Evolutionary conservation across 2,797 vertebrate genomes (phyloP), one percentile per base, ranked within the genome.

Genomic region (Borostomias antarcticus): DNA sequence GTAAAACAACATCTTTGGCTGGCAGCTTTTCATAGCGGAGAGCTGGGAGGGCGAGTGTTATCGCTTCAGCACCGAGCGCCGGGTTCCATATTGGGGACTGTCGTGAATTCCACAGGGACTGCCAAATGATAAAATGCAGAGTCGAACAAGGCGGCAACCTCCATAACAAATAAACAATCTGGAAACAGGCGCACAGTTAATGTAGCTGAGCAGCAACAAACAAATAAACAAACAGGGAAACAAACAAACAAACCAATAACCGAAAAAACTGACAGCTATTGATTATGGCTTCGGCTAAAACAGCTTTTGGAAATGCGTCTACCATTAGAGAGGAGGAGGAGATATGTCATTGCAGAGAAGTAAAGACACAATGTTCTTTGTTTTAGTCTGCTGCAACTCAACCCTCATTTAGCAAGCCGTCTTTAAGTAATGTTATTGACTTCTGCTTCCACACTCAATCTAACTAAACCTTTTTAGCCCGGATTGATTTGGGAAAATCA

Each of bases 1-100:
- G 89, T 91, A 91, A 92, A 91, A 91, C 86, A 88, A 90, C 85
- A 84, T 82, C 82, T 88, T 89, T 89, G 87, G 82, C 84, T 84
- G 67, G 78, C 74, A 72, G 76, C 69, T 86, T 89, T 88, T 84
- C 79, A 82, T 84, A 80, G 68, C 77, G 82, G 69, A 58, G 72
- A 75, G 70, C 79, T 76, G 74, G 80, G 71, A 71, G 76, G 75
- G 68, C 60, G 58, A 82, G 65, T 73, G 78, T 77, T 86, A 80
- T 82, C 72, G 83, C 72, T 72, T 83, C 65, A 75, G 67, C 8
- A 66, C 78, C 70, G 76, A 86, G 84, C 88, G 81, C 62, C 79
- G 78, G 76, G 70, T 69, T 85, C 75, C 69, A 86, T 81, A 88
- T 81, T 81, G 82, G 79, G 84, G n/a, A 82, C 75, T 67, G 77